phyloP scores from a whole-genome alignment of 2,113 vertebrate species.

The Thinocorus orbignyianus region DNA sequence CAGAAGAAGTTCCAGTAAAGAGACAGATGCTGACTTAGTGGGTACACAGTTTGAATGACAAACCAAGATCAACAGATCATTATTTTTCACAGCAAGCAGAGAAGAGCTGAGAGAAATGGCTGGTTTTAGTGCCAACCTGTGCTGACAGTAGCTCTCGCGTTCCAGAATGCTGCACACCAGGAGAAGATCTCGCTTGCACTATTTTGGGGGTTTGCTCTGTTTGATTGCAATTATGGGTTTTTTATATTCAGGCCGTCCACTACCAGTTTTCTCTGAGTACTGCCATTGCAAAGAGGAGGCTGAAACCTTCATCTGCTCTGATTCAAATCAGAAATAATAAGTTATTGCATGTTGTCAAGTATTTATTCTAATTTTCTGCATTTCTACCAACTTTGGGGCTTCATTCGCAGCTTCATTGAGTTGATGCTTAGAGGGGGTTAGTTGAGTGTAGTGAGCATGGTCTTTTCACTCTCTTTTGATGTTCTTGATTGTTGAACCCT shows the following conservation, averaged over 20 bases:
- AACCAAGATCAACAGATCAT: conserved; percentile 65
- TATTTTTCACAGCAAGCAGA: conserved; percentile 70
- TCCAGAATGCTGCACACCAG: conserved; percentile 15
- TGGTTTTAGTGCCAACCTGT: conserved; percentile 24
- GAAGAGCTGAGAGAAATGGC: background rate
- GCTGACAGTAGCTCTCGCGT: background rate
- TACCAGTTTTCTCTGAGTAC: background rate
- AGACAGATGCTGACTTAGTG: conserved; percentile 56
- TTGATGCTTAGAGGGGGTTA: background rate
- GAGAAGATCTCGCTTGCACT: background rate
- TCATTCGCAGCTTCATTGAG: background rate
- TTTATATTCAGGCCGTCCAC: background rate
- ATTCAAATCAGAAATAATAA: background rate
- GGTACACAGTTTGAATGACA: conserved; percentile 60
- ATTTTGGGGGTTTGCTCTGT: background rate
- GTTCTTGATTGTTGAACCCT: background rate
- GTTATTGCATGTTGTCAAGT: background rate
- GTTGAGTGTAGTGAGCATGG: fast-evolving
- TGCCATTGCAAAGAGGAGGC: background rate
- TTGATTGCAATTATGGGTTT: background rate
- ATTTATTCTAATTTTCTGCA: background rate
- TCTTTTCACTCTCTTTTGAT: background rate
- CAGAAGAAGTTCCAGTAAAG: background rate
- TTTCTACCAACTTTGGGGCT: background rate
- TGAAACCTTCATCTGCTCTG: background rate